Evolutionary conservation across 2,888 invertebrate species (phyloP).

Genomic region (Ectemnius lituratus): DNA sequence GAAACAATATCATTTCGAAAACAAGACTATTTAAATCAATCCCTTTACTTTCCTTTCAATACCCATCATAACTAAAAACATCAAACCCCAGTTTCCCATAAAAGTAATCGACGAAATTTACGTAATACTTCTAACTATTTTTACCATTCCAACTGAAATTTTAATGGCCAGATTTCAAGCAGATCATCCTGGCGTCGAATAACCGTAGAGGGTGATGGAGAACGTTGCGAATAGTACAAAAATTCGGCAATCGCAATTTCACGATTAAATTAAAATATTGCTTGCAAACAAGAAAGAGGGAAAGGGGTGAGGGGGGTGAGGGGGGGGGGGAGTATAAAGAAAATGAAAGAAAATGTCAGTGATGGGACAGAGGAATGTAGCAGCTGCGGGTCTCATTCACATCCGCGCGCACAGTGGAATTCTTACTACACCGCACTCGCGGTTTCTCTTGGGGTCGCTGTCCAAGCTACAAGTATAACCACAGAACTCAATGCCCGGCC

Average conservation of each 20-base stretch:
- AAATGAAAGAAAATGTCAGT: constrained; percentile 64
- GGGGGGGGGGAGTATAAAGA: constrained; percentile 43
- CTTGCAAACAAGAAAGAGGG: no score
- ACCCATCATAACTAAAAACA: no score
- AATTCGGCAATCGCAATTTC: constrained; percentile 26
- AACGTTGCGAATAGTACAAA: constrained; percentile 30
- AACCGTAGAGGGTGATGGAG: background rate
- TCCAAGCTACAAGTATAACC: constrained; percentile 71
- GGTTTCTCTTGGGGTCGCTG: constrained; percentile 65
- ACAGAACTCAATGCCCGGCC: constrained; percentile 58
- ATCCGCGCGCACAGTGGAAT: constrained; percentile 71
- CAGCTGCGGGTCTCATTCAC: constrained; percentile 77
- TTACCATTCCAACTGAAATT: no score
- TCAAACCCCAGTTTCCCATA: no score
- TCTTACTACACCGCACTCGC: constrained; percentile 67
- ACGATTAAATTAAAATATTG: constrained; percentile 51
- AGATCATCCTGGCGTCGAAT: no score
- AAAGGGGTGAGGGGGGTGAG: no score
- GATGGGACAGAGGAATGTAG: constrained; percentile 74
- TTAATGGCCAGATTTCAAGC: no score
- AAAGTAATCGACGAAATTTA: no score
- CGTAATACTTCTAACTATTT: no score
- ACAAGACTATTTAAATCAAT: no score
- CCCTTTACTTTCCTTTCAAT: no score
- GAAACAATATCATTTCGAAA: constrained; percentile 11